Conservation (phyloP, 2,113 vertebrate genomes). For the Tricholaema leucomelas region DNA sequence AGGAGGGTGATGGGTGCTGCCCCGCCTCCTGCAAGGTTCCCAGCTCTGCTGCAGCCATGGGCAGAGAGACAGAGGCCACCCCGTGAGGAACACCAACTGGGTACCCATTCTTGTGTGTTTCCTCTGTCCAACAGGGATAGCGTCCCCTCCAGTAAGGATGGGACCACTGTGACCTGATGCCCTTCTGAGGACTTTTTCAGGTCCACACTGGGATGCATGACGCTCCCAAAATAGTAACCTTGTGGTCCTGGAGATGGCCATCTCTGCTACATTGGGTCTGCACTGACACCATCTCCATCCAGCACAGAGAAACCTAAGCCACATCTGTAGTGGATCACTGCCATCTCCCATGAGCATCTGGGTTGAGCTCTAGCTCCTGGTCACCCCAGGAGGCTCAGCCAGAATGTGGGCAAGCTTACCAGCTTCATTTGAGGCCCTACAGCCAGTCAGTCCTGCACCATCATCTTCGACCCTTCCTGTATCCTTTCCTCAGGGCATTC, state of each 20-base stretch:
- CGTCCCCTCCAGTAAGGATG: no score
- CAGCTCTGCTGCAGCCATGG: neutral
- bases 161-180: no score
- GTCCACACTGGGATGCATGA: rapidly evolving
- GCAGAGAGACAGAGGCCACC: neutral
- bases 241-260: rapidly evolving
- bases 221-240: neutral
- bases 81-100: rapidly evolving
- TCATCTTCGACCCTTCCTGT: neutral
- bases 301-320: neutral
- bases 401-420: neutral
- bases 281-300: no score
- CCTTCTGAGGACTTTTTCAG: neutral
- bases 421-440: neutral
- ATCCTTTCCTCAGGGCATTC: neutral
- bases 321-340: neutral
- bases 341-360: neutral
- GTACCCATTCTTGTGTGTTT: rapidly evolving
- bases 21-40: no score
- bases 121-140: neutral
- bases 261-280: neutral
- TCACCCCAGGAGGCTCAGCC: neutral
- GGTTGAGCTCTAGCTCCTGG: no score
- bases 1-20: neutral
- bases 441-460: neutral